Evolutionary conservation across 2,888 invertebrate species (phyloP).

Genomic region (Phaonia tiefii): DNA sequence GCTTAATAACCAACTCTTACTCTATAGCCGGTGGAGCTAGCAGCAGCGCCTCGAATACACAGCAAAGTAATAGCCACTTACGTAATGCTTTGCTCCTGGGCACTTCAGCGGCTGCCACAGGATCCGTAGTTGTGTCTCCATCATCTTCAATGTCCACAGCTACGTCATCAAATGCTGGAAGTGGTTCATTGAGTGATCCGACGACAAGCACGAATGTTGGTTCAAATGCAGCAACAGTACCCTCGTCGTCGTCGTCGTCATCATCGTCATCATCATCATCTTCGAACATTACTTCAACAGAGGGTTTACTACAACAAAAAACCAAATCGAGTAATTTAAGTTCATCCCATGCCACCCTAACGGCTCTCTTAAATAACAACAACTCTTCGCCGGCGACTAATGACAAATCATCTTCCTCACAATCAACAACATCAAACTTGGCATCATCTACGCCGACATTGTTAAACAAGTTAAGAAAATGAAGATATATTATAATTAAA

Average conservation of each 20-base stretch:
- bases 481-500: too few species aligned
- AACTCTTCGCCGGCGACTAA: conserved; percentile 67
- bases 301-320: conserved; percentile 56
- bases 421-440: conserved; percentile 37
- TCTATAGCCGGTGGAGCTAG: conserved; percentile 69
- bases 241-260: conserved; percentile 13
- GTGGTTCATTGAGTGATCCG: neutral
- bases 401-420: conserved; percentile 42
- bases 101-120: conserved; percentile 60
- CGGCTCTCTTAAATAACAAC: conserved; percentile 78
- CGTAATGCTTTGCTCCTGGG: conserved; percentile 78
- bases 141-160: conserved; percentile 8
- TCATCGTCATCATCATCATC: conserved; percentile 47
- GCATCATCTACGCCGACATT: conserved; percentile 44
- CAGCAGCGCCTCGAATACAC: neutral
- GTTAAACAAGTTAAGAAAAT: conserved; percentile 61
- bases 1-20: conserved; percentile 79
- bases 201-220: neutral
- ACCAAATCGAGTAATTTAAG: conserved; percentile 75
- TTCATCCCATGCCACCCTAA: conserved; percentile 80
- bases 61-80: conserved; percentile 75
- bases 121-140: neutral
- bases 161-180: conserved; percentile 10
- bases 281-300: conserved; percentile 56
- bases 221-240: conserved; percentile 29